These are phyloP conservation scores for Tiphia femorata DNA, from an alignment of 2,888 invertebrate genomes.

Conservation along the genomic window DNA sequence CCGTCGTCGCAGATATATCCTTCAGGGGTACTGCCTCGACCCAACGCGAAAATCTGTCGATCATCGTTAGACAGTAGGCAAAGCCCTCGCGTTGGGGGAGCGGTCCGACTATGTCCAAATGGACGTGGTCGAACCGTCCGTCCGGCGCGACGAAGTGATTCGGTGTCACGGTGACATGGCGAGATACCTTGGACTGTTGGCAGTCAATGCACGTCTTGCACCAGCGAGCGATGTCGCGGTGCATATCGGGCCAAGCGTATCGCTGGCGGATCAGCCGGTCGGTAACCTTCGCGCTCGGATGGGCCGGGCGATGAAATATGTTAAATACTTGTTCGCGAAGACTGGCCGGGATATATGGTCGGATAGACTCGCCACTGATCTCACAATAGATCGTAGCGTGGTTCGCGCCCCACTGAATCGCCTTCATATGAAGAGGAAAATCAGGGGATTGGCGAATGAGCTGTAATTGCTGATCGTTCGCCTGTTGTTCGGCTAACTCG, in stretches of 20 bases:
- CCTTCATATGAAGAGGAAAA: background rate
- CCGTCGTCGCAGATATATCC: slow-evolving; percentile 32
- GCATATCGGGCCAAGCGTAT: slow-evolving; percentile 4
- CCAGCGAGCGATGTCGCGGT: slow-evolving; percentile 2
- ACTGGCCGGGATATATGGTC: background rate
- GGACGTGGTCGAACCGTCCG: slow-evolving; percentile 1
- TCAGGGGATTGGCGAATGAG: background rate
- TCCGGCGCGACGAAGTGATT: background rate
- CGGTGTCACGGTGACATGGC: background rate
- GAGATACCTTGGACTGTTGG: background rate
- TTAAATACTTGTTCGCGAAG: slow-evolving; percentile 4
- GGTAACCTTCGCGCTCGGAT: background rate
- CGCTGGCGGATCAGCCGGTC: slow-evolving; percentile 2
- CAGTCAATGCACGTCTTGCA: background rate
- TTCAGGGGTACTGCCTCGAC: background rate
- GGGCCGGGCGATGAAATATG: background rate
- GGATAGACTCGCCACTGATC: background rate
- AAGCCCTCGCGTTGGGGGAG: background rate
- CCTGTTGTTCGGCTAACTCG: background rate
- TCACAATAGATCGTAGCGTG: background rate
- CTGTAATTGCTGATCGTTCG: background rate
- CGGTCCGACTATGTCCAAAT: background rate
- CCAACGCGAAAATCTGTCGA: slow-evolving; percentile 7
- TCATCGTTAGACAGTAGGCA: slow-evolving; percentile 1
- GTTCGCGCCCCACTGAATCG: background rate